Conservation (phyloP, 2,113 vertebrate genomes). For the Dipodomys spectabilis region DNA sequence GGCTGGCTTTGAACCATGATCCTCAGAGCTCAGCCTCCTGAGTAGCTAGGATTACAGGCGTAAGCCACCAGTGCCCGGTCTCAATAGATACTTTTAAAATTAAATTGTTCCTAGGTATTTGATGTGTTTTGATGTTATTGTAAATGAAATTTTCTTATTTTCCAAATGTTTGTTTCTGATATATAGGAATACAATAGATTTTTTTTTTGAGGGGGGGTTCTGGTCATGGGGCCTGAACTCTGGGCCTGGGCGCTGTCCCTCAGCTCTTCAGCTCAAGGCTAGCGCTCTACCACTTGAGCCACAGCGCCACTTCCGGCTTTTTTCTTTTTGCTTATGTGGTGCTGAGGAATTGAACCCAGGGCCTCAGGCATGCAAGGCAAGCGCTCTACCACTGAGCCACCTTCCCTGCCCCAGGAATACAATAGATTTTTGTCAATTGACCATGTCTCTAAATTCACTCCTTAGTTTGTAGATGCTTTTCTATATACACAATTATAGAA, state of each 20-base stretch:
- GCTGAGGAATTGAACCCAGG: too few species aligned
- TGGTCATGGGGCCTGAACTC: too few species aligned
- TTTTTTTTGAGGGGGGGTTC: background rate
- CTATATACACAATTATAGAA: background rate
- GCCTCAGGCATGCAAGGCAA: too few species aligned
- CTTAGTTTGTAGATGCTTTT: constrained; percentile 13
- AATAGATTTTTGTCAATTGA: constrained; percentile 26
- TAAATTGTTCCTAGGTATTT: constrained; percentile 6
- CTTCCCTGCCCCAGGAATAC: background rate
- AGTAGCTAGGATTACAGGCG: background rate
- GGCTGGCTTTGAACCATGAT: background rate
- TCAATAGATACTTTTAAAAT: background rate
- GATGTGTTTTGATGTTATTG: constrained; percentile 6
- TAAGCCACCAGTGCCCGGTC: too few species aligned
- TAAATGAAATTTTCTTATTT: constrained; percentile 36
- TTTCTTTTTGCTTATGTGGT: too few species aligned
- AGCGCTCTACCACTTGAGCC: too few species aligned
- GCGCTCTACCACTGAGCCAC: too few species aligned
- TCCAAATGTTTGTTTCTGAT: constrained; percentile 48
- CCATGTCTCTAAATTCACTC: constrained; percentile 24
- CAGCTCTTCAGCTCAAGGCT: too few species aligned
- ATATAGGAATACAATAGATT: background rate
- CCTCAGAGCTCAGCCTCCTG: too few species aligned
- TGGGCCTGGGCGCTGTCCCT: too few species aligned
- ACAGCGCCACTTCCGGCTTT: too few species aligned